Evolutionary conservation across 2,888 invertebrate genomes (phyloP), one percentile per base, ranked within the genome.

Genomic region (Cheilosia soror): DNA sequence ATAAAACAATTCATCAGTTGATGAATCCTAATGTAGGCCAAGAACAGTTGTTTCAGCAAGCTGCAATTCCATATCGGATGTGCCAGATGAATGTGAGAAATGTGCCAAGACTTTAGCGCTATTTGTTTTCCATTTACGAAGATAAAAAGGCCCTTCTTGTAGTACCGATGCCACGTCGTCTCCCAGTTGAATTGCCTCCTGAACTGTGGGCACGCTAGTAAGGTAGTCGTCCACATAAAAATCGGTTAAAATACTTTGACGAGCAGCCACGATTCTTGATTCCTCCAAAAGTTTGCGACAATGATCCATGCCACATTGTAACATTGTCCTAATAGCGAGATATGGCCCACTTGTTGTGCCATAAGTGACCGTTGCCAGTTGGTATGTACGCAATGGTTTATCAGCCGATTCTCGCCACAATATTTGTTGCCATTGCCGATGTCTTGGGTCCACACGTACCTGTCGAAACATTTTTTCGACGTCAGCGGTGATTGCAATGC

Each of bases 41-140:
- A 55, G 55, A 31, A 33, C 55, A n/a, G 55, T 55, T 55, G 55
- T 55, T 55, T 55, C 31, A 1, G 55, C 31, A 5, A 55, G 33
- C 15, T 31, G 55, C 4, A 55, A 7, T 31, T 55, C 33, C 31
- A 33, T 2, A 15, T 55, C 31, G 33, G 27, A 9, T 33, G 31
- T 31, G 15, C 55, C 33, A n/a, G 33, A 55, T 55, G 31, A 33
- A n/a, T 15, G 2, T 6, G 55, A 15, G 55, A 33, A 55, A 33
- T 55, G 55, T 55, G 55, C 55, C 55, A 55, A 31, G 0, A 55
- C 55, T 31, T 31, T 31, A 55, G 7, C 55, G 15, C 11, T 33
- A 31, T 55, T 76, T 66, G 66, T 44, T 76, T 20, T 55, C 66
- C 55, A 75, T 65, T 75, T 75, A 13, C 75, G 75, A 11, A 75